Percentiles rank a stretch among this genome's conserved stretches.
These are phyloP conservation scores for Carapus acus DNA, from an alignment of 2,797 vertebrate genomes.

Conservation along the genomic window DNA sequence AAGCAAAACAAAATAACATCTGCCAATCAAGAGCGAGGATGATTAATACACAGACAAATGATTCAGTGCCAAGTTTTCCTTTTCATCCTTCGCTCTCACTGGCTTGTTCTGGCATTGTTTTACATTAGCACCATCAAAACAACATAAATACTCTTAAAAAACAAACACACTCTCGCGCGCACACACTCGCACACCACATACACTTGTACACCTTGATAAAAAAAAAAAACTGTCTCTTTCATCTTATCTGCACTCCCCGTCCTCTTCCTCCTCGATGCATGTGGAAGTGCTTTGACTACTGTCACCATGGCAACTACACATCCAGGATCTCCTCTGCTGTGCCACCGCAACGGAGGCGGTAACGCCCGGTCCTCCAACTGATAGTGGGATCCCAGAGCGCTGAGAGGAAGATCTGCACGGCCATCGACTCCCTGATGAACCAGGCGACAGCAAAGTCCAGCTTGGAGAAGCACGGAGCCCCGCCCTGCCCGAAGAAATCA, in stretches of 20 bases:
- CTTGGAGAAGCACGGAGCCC: slow-evolving; percentile 88
- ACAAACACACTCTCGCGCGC: neutral
- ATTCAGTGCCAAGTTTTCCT: slow-evolving; percentile 23
- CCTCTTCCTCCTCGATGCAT: neutral
- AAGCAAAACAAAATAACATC: neutral
- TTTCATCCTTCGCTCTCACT: slow-evolving; percentile 29
- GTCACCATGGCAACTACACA: slow-evolving; percentile 68
- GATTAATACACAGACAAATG: neutral
- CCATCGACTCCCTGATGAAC: slow-evolving; percentile 99
- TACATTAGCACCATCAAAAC: slow-evolving; percentile 55
- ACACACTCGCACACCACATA: neutral
- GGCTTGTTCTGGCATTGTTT: slow-evolving; percentile 37
- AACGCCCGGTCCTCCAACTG: slow-evolving; percentile 95
- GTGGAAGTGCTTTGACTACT: neutral
- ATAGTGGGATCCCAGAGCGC: slow-evolving; percentile 97
- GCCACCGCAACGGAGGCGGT: slow-evolving; percentile 91
- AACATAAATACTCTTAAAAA: slow-evolving; percentile 59
- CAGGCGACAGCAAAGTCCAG: slow-evolving; percentile 96
- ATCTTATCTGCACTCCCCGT: slow-evolving; percentile 12
- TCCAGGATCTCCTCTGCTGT: slow-evolving; percentile 96
- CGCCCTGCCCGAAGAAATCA: slow-evolving; percentile 70
- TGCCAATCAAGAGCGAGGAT: slow-evolving; percentile 14
- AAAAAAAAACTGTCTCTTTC: slow-evolving; percentile 43
- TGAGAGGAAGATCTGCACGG: slow-evolving; percentile 95
- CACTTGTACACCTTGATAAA: slow-evolving; percentile 19